These are phyloP conservation scores for Craniophora ligustri DNA, from an alignment of 2,888 invertebrate genomes.

Conservation along the genomic window DNA sequence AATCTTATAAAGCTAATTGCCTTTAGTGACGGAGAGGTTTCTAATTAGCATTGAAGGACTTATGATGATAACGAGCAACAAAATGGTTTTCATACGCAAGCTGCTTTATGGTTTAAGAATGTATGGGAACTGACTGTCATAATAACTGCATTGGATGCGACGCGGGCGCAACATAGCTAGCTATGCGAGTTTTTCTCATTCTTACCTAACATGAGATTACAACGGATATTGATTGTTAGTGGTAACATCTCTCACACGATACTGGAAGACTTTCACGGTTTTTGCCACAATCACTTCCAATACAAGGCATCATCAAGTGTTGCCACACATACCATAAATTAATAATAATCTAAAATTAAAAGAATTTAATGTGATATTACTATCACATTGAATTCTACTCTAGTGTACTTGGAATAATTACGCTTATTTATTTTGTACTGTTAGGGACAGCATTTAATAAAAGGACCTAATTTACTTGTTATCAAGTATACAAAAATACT, in stretches of 20 bases:
- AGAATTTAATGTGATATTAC: not conserved
- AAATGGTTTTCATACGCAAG: conserved; percentile 34
- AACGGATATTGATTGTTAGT: conserved; percentile 82
- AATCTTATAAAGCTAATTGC: conserved; percentile 3
- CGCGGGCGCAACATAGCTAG: conserved; percentile 40
- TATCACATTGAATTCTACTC: too few relatives aligned
- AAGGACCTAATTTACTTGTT: too few relatives aligned
- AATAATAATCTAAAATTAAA: not conserved
- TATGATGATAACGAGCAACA: conserved; percentile 27
- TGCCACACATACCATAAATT: conserved; percentile 20
- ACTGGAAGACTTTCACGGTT: conserved; percentile 74
- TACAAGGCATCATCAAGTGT: conserved; percentile 17
- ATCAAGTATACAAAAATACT: too few relatives aligned
- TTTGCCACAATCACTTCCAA: conserved; percentile 62
- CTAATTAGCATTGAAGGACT: conserved; percentile 12
- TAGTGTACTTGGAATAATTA: too few relatives aligned
- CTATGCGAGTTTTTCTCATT: conserved; percentile 73
- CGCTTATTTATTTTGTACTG: too few relatives aligned
- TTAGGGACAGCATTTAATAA: too few relatives aligned
- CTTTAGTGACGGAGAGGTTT: conserved; percentile 5
- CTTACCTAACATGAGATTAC: conserved; percentile 80
- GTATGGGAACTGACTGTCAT: conserved; percentile 72
- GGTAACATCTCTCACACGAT: conserved; percentile 72
- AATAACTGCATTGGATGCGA: conserved; percentile 70
- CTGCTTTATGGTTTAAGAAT: conserved; percentile 73